phyloP scores from a whole-genome alignment of 2,797 vertebrate species.

The Halcyon chelicuti region DNA sequence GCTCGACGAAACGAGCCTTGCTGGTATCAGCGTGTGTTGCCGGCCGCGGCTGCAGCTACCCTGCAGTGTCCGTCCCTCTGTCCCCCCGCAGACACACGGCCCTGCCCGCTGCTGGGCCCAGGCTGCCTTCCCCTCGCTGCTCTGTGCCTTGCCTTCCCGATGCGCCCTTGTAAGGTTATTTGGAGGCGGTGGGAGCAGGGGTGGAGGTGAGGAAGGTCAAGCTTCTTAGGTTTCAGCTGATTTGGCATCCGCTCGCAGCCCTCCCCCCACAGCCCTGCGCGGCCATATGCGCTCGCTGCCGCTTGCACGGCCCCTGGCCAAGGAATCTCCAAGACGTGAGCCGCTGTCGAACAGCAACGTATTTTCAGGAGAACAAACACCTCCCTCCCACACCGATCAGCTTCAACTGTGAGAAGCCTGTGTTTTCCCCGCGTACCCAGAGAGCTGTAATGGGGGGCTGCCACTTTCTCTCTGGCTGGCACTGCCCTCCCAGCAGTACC shows the following conservation, averaged over 20 bases:
- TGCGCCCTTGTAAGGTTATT: slow-evolving; percentile 43
- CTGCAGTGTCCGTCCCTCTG: neutral
- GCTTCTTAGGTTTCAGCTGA: slow-evolving; percentile 73
- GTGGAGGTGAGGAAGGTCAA: slow-evolving; percentile 52
- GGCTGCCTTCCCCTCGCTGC: neutral
- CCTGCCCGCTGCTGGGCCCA: neutral
- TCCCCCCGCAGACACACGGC: neutral
- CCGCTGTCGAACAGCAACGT: neutral
- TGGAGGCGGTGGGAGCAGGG: slow-evolving; percentile 41
- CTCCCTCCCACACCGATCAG: neutral
- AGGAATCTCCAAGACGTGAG: neutral
- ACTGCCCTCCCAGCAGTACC: neutral
- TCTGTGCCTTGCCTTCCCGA: neutral
- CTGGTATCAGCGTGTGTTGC: neutral
- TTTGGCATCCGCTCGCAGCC: slow-evolving; percentile 29
- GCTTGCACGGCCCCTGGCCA: slow-evolving; percentile 3
- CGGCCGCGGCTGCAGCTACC: neutral
- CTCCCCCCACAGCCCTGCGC: neutral
- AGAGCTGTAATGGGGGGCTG: neutral
- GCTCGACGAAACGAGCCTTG: neutral
- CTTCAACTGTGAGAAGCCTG: neutral
- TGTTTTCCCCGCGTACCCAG: neutral
- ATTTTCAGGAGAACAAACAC: neutral
- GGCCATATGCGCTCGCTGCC: neutral
- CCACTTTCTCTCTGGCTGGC: neutral